A percentile compares a stretch with the other conserved stretches of the same genome.
Conservation (phyloP, 2,797 vertebrate species). For the Syngnathus rostellatus region DNA sequence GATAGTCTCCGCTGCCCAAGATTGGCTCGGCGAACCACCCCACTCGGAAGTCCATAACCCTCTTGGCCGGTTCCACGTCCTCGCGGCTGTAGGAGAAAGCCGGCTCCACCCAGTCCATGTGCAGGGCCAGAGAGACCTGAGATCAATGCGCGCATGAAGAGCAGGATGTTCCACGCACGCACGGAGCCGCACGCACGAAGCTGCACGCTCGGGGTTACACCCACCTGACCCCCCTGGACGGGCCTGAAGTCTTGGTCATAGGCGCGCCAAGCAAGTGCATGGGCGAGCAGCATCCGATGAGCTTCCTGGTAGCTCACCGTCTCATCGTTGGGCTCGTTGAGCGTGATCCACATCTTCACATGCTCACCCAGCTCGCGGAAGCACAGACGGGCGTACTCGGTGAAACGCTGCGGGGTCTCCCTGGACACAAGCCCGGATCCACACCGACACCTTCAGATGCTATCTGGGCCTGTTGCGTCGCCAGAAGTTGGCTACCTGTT, state of each 20-base stretch:
- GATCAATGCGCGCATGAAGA: neutral
- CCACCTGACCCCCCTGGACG: constrained; percentile 76
- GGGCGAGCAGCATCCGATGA: constrained; percentile 85
- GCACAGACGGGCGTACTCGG: constrained; percentile 82
- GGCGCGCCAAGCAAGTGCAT: constrained; percentile 79
- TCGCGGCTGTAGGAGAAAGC: constrained; percentile 83
- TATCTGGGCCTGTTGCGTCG: neutral
- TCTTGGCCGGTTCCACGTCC: constrained; percentile 78
- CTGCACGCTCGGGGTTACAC: neutral
- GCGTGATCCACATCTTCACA: constrained; percentile 91
- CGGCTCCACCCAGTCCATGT: constrained; percentile 92
- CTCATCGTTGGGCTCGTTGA: constrained; percentile 83
- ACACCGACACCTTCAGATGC: too few relatives aligned
- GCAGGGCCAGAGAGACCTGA: constrained; percentile 82
- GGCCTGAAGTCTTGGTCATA: constrained; percentile 81
- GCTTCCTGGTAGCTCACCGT: constrained; percentile 77
- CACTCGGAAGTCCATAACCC: constrained; percentile 82
- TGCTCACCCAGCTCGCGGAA: constrained; percentile 79
- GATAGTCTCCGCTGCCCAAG: constrained; percentile 89
- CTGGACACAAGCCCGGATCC: constrained; percentile 22
- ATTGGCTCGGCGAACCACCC: constrained; percentile 93
- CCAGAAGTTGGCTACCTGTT: constrained; percentile 50
- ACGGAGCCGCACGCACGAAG: too few relatives aligned
- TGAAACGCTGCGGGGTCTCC: constrained; percentile 75
- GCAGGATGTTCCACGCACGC: neutral